phyloP scores from a whole-genome alignment of 2,113 vertebrate species.

The Glaucidium brasilianum region DNA sequence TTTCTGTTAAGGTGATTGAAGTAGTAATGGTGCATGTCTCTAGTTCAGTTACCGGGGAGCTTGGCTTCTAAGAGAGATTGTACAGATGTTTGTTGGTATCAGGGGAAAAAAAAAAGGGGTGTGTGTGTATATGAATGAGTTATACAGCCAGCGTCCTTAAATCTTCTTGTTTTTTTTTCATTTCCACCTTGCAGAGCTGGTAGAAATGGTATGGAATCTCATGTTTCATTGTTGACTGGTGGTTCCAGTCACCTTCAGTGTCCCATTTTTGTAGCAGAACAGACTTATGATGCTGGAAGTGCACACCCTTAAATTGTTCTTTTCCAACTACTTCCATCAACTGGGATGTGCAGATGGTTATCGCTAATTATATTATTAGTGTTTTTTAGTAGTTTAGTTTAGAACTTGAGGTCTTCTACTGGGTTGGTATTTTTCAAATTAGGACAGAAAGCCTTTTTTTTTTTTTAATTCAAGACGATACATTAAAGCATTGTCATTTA shows the following conservation, averaged over 20 bases:
- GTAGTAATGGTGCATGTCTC: neutral
- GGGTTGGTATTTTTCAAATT: neutral
- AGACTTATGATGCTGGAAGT: neutral
- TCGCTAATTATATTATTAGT: neutral
- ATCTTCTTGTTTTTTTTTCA: neutral
- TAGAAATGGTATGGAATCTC: neutral
- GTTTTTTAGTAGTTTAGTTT: neutral
- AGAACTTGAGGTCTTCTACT: neutral
- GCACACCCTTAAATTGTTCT: neutral
- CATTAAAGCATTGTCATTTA: neutral
- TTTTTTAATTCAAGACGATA: neutral
- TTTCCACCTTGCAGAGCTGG: neutral
- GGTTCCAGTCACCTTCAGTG: neutral
- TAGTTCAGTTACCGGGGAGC: neutral
- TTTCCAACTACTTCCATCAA: neutral
- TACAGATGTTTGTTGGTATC: neutral
- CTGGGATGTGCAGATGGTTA: neutral
- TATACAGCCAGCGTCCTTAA: neutral
- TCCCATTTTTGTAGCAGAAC: neutral
- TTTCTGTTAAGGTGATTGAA: neutral
- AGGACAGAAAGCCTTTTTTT: neutral
- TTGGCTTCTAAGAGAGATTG: neutral
- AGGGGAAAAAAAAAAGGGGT: fast-evolving
- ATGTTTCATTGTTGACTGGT: neutral
- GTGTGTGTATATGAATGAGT: neutral